Evolutionary conservation across 2,797 vertebrate species (phyloP).

Genomic region (Esox masquinongy): DNA sequence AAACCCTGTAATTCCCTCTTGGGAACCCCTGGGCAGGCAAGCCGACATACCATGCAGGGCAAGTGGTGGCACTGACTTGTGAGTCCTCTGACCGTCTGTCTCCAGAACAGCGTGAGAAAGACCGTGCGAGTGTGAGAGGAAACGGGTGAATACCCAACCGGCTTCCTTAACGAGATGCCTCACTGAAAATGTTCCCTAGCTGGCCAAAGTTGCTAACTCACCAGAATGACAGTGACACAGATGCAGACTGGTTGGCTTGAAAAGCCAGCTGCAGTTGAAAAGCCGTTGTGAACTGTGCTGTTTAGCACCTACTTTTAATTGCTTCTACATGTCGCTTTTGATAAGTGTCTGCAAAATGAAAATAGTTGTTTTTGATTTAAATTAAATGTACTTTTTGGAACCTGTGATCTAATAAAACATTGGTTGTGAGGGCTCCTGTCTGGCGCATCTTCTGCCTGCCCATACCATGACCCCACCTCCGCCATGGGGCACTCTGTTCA

Average conservation of each 20-base stretch:
- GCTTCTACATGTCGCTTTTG: too few species aligned
- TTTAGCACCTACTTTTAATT: too few species aligned
- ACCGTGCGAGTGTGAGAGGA: slow-evolving; percentile 38
- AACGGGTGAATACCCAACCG: slow-evolving; percentile 36
- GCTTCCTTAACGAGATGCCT: slow-evolving; percentile 35
- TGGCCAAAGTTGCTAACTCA: neutral
- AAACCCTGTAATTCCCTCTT: slow-evolving; percentile 20
- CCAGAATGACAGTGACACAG: neutral
- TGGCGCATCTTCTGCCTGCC: too few species aligned
- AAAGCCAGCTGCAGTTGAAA: neutral
- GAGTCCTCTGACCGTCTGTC: neutral
- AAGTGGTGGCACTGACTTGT: slow-evolving; percentile 2
- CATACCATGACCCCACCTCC: too few species aligned
- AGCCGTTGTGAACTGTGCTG: too few species aligned
- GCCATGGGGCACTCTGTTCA: too few species aligned
- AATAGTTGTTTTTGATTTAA: too few species aligned
- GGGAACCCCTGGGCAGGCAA: slow-evolving; percentile 21
- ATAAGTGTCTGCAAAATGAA: too few species aligned
- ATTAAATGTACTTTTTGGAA: too few species aligned
- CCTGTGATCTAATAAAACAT: too few species aligned
- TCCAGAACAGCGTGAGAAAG: slow-evolving; percentile 58
- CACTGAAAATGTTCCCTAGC: slow-evolving; percentile 19
- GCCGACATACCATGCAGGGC: neutral
- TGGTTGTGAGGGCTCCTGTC: too few species aligned
- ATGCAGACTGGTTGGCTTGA: neutral